phyloP scores from a whole-genome alignment of 1,140 invertebrate genomes.

The Bombus cullumanus region DNA sequence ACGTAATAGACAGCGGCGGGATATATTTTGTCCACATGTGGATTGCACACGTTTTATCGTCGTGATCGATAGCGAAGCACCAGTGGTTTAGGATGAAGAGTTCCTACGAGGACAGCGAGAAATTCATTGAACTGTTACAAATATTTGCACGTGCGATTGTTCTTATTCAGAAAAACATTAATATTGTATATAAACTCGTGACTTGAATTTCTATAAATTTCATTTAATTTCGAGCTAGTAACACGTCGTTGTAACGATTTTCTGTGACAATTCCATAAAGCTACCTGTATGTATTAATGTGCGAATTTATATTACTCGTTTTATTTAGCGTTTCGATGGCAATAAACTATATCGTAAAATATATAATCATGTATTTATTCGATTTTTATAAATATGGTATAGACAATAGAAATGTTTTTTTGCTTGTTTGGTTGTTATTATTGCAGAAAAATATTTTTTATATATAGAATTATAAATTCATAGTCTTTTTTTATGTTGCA shows the following conservation, averaged over 20 bases:
- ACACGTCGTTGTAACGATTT: not conserved
- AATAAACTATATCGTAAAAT: not conserved
- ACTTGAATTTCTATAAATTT: not conserved
- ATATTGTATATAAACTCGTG: not conserved
- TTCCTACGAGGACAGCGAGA: slow-evolving; percentile 4
- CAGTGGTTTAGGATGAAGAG: slow-evolving; percentile 9
- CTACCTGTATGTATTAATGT: not conserved
- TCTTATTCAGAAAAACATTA: slow-evolving; percentile 4
- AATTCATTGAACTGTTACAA: slow-evolving; percentile 24
- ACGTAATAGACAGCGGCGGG: not conserved
- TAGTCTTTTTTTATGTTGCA: not conserved
- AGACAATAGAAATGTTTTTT: too few relatives aligned
- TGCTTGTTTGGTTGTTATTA: not conserved
- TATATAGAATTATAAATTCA: too few relatives aligned
- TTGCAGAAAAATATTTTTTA: not conserved
- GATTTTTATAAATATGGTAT: not conserved
- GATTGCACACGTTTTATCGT: slow-evolving; percentile 32
- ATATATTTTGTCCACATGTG: not conserved
- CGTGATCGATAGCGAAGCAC: slow-evolving; percentile 30
- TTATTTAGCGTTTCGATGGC: not conserved
- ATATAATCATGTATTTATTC: not conserved
- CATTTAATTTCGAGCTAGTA: not conserved
- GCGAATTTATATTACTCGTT: not conserved
- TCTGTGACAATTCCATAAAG: not conserved
- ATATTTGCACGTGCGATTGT: slow-evolving; percentile 33